A percentile compares a stretch with the other conserved stretches of the same genome.
Conservation (phyloP, 2,888 invertebrate genomes). For the Dyspetes luteomarginatus region DNA sequence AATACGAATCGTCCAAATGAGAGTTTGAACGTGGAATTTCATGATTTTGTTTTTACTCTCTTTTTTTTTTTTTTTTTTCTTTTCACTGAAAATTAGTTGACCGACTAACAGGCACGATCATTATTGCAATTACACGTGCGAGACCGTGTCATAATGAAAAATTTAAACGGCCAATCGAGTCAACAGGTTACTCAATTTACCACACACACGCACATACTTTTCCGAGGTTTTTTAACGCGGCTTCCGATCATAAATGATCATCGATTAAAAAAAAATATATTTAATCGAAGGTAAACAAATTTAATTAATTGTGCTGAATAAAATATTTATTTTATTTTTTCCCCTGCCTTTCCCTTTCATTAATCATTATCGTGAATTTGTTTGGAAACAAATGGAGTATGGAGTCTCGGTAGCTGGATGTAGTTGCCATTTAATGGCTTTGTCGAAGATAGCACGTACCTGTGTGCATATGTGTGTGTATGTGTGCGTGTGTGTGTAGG, state of each 20-base stretch:
- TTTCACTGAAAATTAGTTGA: conserved; percentile 35
- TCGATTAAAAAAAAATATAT: too few relatives aligned
- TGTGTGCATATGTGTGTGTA: conserved; percentile 11
- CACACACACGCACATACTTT: neutral
- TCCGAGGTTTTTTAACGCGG: neutral
- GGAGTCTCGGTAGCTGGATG: neutral
- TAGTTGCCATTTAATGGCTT: conserved; percentile 13
- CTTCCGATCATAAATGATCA: too few relatives aligned
- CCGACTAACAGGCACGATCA: conserved; percentile 44
- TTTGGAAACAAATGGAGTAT: neutral
- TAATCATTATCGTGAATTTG: neutral
- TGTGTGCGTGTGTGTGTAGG: neutral
- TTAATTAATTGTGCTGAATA: too few relatives aligned
- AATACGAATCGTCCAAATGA: neutral
- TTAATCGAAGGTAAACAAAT: too few relatives aligned
- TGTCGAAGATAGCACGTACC: conserved; percentile 23
- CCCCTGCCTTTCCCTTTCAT: neutral
- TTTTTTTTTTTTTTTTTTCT: conserved; percentile 15
- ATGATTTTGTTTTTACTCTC: conserved; percentile 21
- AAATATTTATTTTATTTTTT: neutral
- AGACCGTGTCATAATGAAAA: conserved; percentile 31
- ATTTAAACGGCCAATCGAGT: conserved; percentile 37
- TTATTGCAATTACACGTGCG: conserved; percentile 36
- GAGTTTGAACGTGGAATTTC: conserved; percentile 10
- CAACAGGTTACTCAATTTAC: conserved; percentile 44